Conservation (phyloP, 1,140 invertebrate species). For the Phocides pigmalion region DNA sequence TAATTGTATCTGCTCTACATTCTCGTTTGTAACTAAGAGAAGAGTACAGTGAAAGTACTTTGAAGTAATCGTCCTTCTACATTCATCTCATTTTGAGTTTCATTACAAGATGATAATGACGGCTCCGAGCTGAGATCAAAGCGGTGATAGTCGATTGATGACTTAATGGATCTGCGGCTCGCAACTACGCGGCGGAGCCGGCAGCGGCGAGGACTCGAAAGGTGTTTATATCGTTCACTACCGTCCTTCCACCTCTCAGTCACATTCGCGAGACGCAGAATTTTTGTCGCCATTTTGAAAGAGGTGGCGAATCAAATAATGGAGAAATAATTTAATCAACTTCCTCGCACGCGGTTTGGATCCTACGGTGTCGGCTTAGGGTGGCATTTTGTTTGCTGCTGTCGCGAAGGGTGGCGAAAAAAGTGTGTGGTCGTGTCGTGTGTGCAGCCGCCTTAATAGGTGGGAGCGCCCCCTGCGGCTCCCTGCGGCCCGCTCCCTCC, state of each 20-base stretch:
- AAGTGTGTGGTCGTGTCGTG: slow-evolving; percentile 61
- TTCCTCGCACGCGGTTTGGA: slow-evolving; percentile 38
- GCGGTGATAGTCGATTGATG: slow-evolving; percentile 22
- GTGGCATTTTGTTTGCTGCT: slow-evolving; percentile 47
- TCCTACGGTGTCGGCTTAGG: slow-evolving; percentile 45
- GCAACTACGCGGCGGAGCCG: no score
- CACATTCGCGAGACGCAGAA: slow-evolving; percentile 38
- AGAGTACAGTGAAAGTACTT: slow-evolving; percentile 5
- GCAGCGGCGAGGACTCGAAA: slow-evolving; percentile 1
- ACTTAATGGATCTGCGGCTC: slow-evolving; percentile 18
- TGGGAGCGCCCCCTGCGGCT: slow-evolving; percentile 17
- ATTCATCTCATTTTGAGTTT: slow-evolving; percentile 13
- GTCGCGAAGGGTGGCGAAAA: slow-evolving; percentile 57
- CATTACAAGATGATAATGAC: slow-evolving; percentile 25
- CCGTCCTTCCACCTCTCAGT: slow-evolving; percentile 28
- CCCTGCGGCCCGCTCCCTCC: slow-evolving; percentile 24
- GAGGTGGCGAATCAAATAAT: slow-evolving; percentile 81
- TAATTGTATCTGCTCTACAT: slow-evolving; percentile 14
- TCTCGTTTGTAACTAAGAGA: neutral
- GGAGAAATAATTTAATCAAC: slow-evolving; percentile 79
- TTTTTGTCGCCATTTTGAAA: slow-evolving; percentile 77
- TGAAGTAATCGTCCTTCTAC: slow-evolving; percentile 17
- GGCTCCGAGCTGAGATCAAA: slow-evolving; percentile 22
- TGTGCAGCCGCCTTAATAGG: slow-evolving; percentile 65
- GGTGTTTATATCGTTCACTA: slow-evolving; percentile 20